Percentiles rank a stretch among this genome's conserved stretches.
Conservation (phyloP, 64 coral and sea anemone species). For the Hydrozoanthus tunicans region DNA sequence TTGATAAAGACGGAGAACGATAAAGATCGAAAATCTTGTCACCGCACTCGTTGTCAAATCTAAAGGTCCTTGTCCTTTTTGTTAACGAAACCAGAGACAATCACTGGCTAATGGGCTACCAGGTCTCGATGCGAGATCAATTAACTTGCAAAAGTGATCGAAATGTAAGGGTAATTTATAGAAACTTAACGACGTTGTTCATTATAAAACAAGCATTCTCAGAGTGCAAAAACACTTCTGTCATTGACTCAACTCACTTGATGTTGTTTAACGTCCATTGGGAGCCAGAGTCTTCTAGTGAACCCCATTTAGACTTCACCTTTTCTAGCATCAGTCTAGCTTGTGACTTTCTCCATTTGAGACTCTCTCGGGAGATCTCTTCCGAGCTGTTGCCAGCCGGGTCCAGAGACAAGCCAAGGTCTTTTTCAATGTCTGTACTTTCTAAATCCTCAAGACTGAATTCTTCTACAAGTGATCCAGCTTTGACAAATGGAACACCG, state of each 20-base stretch:
- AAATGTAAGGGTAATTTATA: too few relatives aligned
- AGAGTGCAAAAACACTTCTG: background rate
- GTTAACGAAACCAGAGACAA: too few relatives aligned
- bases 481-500: conserved; percentile 41
- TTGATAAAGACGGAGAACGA: too few relatives aligned
- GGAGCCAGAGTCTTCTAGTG: conserved; percentile 39
- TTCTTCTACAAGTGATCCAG: conserved; percentile 54
- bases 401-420: conserved; percentile 37
- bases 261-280: conserved; percentile 65
- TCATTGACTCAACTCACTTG: background rate
- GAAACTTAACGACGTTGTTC: too few relatives aligned
- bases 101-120: too few relatives aligned
- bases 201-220: too few relatives aligned
- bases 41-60: too few relatives aligned
- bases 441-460: conserved; percentile 64
- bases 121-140: too few relatives aligned
- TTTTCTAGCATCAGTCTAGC: conserved; percentile 56
- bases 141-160: too few relatives aligned
- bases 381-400: conserved; percentile 35
- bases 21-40: too few relatives aligned
- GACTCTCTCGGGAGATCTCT: conserved; percentile 1
- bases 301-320: conserved; percentile 58
- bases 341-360: conserved; percentile 72
- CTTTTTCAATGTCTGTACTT: conserved; percentile 35
- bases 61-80: too few relatives aligned